Percentiles rank a stretch among this genome's conserved stretches.
Evolutionary conservation across 2,113 vertebrate genomes (phyloP).

Genomic region (Microcebus lehilahytsara): DNA sequence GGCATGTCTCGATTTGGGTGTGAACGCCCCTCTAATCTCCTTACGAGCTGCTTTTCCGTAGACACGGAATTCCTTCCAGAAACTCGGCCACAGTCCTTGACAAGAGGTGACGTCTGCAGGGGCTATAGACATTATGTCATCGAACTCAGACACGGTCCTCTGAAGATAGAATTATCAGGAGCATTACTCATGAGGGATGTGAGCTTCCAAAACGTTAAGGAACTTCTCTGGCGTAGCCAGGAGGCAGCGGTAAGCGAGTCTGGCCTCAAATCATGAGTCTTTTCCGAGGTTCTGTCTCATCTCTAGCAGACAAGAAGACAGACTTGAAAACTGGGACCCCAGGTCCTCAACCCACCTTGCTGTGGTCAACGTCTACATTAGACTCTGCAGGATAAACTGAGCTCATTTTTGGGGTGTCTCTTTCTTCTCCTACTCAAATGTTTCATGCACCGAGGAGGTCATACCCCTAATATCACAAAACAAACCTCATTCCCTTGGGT

Average conservation of each 20-base stretch:
- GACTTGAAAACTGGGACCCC: background rate
- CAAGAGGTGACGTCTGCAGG: accelerated
- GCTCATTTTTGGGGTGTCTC: background rate
- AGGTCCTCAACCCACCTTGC: background rate
- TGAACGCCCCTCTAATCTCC: too few relatives aligned
- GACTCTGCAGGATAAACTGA: background rate
- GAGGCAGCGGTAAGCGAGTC: background rate
- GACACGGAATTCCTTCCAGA: background rate
- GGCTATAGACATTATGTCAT: background rate
- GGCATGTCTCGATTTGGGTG: background rate
- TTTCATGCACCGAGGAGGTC: background rate
- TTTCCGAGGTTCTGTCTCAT: background rate
- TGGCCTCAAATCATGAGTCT: background rate
- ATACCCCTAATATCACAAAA: background rate
- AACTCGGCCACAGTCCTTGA: background rate
- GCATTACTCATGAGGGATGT: background rate
- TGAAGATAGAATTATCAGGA: background rate
- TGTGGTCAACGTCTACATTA: background rate
- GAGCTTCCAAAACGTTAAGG: background rate
- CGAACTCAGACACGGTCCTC: background rate
- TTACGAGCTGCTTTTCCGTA: accelerated
- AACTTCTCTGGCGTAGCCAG: background rate
- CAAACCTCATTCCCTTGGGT: background rate
- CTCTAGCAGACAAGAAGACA: background rate
- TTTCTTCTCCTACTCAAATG: background rate